phyloP scores from a whole-genome alignment of 2,888 invertebrate species.

The Didymodactylos carnosus region DNA sequence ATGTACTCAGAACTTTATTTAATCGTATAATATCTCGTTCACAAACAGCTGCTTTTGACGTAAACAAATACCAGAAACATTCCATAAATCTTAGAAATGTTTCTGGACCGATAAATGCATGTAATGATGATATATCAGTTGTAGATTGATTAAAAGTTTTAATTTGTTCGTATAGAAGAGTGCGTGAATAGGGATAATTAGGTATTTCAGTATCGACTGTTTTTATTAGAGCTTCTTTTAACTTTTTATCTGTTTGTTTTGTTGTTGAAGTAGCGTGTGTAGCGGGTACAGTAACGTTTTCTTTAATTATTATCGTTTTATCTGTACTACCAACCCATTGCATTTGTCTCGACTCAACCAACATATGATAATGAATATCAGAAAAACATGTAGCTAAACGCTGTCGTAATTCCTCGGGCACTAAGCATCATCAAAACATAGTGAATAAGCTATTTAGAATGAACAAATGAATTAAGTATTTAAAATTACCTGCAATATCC shows the following conservation, averaged over 20 bases:
- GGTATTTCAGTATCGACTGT: constrained; percentile 20
- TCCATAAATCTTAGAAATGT: constrained; percentile 30
- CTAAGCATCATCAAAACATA: background rate
- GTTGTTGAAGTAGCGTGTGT: constrained; percentile 14
- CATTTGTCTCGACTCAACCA: constrained; percentile 30
- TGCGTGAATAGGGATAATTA: constrained; percentile 31
- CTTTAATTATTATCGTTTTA: constrained; percentile 18
- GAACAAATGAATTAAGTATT: too few relatives aligned
- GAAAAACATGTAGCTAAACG: constrained; percentile 26
- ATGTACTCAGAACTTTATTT: constrained; percentile 30
- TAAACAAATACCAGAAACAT: constrained; percentile 27
- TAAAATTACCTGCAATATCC: constrained; percentile 19
- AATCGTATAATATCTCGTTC: constrained; percentile 26
- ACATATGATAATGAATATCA: constrained; percentile 31
- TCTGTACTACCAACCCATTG: constrained; percentile 30
- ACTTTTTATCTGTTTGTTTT: background rate
- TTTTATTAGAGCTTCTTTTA: background rate
- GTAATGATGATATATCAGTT: constrained; percentile 21
- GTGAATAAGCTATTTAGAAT: background rate
- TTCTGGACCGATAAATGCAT: constrained; percentile 30
- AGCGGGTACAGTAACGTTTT: background rate
- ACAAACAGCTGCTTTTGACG: constrained; percentile 24
- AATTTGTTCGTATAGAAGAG: constrained; percentile 28
- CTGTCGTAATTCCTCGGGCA: constrained; percentile 10
- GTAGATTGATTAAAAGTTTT: constrained; percentile 20